Conservation (phyloP, 2,113 vertebrate species). For the Tringa solitaria region DNA sequence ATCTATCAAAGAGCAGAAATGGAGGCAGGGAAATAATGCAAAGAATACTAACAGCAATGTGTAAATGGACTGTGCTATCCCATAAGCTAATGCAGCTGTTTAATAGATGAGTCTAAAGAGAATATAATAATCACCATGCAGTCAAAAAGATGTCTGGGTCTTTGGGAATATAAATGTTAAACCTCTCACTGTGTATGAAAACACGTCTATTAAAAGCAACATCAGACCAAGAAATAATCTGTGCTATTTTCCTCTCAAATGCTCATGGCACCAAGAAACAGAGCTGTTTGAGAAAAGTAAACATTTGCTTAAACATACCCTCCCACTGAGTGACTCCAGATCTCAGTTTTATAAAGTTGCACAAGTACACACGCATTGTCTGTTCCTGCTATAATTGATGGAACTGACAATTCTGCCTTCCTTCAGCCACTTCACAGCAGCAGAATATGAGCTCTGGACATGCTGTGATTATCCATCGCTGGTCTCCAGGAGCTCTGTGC, state of each 20-base stretch:
- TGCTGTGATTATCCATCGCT: not conserved
- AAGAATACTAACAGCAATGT: not conserved
- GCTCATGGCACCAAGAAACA: not conserved
- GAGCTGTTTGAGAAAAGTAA: constrained; percentile 1
- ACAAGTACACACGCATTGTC: not conserved
- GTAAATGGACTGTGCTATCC: not conserved
- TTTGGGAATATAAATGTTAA: not conserved
- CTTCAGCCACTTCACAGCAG: not conserved
- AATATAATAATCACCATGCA: not conserved
- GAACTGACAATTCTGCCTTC: not conserved
- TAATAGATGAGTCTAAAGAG: not conserved
- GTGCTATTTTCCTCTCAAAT: not conserved
- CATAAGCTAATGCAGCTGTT: not conserved
- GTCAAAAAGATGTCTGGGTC: not conserved
- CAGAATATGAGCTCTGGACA: not conserved
- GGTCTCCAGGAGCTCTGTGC: not conserved
- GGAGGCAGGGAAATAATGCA: not conserved
- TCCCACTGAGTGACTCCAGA: not conserved
- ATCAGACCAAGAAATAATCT: constrained; percentile 2
- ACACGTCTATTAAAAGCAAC: constrained; percentile 35
- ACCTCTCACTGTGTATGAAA: not conserved
- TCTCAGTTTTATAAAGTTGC: not conserved
- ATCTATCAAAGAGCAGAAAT: not conserved
- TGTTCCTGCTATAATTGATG: not conserved
- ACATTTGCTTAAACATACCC: constrained; percentile 6